These are phyloP conservation scores for Theocolax elegans DNA, from an alignment of 1,140 invertebrate species.

Conservation along the genomic window DNA sequence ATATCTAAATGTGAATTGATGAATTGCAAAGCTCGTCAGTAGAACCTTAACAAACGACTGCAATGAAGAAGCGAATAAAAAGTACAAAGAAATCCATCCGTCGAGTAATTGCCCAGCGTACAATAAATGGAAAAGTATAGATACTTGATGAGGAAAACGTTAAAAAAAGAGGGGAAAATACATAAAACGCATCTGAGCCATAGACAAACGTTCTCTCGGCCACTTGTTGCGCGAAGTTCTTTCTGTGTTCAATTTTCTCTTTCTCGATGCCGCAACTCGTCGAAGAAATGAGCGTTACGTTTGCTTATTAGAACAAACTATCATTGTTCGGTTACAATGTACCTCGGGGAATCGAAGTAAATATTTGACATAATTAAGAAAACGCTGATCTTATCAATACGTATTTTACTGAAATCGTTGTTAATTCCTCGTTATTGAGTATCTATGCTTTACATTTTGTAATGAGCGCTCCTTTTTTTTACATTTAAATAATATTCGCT, in stretches of 20 bases:
- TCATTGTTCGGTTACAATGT: background rate
- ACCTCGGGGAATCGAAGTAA: background rate
- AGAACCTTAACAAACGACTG: background rate
- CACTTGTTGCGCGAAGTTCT: constrained; percentile 25
- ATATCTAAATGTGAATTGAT: too few relatives aligned
- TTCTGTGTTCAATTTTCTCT: constrained; percentile 5
- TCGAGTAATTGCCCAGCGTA: constrained; percentile 9
- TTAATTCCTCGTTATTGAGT: too few relatives aligned
- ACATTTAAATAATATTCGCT: too few relatives aligned
- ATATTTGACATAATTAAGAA: background rate
- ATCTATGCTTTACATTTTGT: too few relatives aligned
- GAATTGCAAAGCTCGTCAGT: too few relatives aligned
- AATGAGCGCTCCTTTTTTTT: too few relatives aligned
- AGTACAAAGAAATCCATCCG: background rate
- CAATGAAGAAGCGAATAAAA: constrained; percentile 5
- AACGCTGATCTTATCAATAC: too few relatives aligned
- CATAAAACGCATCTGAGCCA: background rate
- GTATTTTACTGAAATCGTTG: too few relatives aligned
- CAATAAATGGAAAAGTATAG: background rate
- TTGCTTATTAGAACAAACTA: constrained; percentile 7
- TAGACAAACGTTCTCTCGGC: background rate
- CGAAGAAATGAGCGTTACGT: background rate
- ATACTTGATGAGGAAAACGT: constrained; percentile 22
- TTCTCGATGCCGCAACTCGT: background rate
- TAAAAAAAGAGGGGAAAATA: constrained; percentile 17